phyloP scores from a whole-genome alignment of 2,113 vertebrate genomes.

The Pycnonotus jocosus region DNA sequence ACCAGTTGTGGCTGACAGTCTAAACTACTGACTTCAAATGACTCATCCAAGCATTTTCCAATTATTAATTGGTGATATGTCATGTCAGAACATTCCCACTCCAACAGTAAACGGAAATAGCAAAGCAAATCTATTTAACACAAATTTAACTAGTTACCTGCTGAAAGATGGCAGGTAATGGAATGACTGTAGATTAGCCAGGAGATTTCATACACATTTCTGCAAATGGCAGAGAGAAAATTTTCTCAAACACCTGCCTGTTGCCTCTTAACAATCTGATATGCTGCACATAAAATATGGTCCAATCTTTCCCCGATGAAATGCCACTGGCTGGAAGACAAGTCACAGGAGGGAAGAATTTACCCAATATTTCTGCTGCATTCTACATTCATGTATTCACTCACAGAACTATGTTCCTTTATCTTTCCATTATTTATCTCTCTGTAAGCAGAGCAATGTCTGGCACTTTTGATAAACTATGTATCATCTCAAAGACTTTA shows the following conservation, averaged over 20 bases:
- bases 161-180: not conserved
- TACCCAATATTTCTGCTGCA: not conserved
- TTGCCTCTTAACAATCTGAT: not conserved
- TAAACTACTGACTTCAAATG: conserved; percentile 15
- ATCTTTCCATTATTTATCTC: not conserved
- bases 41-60: conserved; percentile 4
- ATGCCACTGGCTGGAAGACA: not conserved
- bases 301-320: not conserved
- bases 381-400: not conserved
- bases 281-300: not conserved
- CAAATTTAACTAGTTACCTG: not conserved
- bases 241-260: not conserved
- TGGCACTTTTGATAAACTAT: not conserved
- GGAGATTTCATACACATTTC: not conserved
- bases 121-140: conserved; percentile 9
- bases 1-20: not conserved
- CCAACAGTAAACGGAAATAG: conserved; percentile 16
- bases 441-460: not conserved
- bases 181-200: not conserved
- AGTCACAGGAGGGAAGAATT: not conserved
- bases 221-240: not conserved
- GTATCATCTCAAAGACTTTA: not conserved
- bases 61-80: not conserved
- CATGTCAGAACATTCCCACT: conserved; percentile 12
- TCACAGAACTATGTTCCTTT: not conserved